Conservation (phyloP, 2,113 vertebrate genomes). For the Alethe castanea region DNA sequence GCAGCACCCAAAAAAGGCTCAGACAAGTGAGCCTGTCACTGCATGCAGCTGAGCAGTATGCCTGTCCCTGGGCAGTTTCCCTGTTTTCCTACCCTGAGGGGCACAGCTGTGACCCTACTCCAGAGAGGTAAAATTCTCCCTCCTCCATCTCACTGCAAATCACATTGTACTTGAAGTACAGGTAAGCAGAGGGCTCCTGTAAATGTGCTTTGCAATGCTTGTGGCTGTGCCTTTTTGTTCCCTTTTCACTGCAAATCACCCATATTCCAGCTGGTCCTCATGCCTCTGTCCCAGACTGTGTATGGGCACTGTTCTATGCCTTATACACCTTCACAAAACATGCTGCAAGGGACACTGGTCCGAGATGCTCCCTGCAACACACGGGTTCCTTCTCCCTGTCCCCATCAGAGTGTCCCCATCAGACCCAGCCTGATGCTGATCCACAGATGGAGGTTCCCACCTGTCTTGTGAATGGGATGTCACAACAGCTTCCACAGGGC, state of each 20-base stretch:
- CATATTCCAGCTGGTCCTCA: not conserved
- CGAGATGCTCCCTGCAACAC: not conserved
- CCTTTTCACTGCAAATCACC: not conserved
- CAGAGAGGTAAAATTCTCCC: not conserved
- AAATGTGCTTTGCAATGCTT: rapidly evolving
- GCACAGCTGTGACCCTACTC: not conserved
- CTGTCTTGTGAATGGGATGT: not conserved
- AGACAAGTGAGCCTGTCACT: not conserved
- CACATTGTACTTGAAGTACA: rapidly evolving
- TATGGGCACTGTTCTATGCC: not conserved
- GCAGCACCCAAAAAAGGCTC: not conserved
- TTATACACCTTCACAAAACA: not conserved
- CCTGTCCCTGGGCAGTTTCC: not conserved
- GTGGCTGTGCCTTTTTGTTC: not conserved
- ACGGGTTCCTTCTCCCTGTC: not conserved
- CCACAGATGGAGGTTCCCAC: not conserved
- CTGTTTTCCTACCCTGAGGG: too few species aligned
- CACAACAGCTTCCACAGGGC: not conserved
- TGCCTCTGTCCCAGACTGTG: not conserved
- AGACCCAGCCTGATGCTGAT: not conserved
- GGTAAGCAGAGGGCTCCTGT: rapidly evolving
- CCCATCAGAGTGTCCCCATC: not conserved
- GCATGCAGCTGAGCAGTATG: rapidly evolving
- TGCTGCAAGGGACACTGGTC: not conserved
- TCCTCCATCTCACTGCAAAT: not conserved